These are phyloP conservation scores for Atta cephalotes DNA, from an alignment of 1,140 invertebrate genomes.

Conservation along the genomic window DNA sequence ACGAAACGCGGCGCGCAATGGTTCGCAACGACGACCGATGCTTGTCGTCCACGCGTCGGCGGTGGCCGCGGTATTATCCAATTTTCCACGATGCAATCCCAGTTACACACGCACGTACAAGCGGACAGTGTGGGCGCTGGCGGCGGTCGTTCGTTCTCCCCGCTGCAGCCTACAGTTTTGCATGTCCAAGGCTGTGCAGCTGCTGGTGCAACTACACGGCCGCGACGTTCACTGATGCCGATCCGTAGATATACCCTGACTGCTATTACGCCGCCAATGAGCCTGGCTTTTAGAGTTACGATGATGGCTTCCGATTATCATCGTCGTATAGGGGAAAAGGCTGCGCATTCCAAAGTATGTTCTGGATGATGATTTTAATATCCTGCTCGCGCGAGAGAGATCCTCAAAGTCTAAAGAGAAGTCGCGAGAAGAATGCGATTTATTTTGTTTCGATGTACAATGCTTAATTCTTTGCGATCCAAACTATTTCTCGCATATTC, in stretches of 20 bases:
- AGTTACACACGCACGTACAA: slow-evolving; percentile 43
- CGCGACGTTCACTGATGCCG: background rate
- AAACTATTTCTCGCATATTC: background rate
- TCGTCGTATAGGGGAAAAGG: slow-evolving; percentile 10
- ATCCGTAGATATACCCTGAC: slow-evolving; percentile 42
- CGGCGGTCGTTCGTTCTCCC: slow-evolving; percentile 39
- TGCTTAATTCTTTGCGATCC: background rate
- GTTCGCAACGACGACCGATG: slow-evolving; percentile 3
- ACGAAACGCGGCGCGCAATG: background rate
- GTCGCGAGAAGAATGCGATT: background rate
- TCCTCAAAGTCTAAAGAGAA: background rate
- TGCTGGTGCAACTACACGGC: slow-evolving; percentile 38
- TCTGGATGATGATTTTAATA: slow-evolving; percentile 21
- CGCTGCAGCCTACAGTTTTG: slow-evolving; percentile 53
- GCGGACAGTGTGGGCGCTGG: slow-evolving; percentile 71
- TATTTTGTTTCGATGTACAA: background rate
- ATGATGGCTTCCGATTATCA: slow-evolving; percentile 47
- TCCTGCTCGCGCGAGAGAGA: background rate
- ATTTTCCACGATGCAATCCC: slow-evolving; percentile 68
- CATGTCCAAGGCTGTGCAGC: slow-evolving; percentile 30
- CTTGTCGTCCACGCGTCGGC: slow-evolving; percentile 8
- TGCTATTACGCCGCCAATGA: slow-evolving; percentile 41
- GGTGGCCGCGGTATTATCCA: slow-evolving; percentile 66
- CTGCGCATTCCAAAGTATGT: background rate
- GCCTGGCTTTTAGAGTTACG: slow-evolving; percentile 18